phyloP scores from a whole-genome alignment of 2,888 invertebrate species.

The Trissoscelio sp. region DNA sequence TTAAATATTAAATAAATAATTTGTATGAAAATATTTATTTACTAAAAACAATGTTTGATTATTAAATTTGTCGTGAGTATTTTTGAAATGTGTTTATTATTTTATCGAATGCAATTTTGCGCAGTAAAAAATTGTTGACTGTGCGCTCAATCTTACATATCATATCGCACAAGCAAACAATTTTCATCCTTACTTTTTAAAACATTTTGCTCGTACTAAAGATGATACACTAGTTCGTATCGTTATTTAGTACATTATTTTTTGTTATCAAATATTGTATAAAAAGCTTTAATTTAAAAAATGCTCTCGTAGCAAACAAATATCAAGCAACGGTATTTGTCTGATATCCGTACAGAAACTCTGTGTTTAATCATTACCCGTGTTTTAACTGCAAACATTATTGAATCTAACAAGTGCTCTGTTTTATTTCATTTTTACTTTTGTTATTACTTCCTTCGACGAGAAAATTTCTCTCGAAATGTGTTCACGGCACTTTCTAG shows the following conservation, averaged over 20 bases:
- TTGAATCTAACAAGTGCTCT: constrained; percentile 9
- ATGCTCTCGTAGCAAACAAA: not conserved
- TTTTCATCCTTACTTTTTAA: no score
- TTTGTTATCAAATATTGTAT: not conserved
- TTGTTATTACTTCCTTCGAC: constrained; percentile 9
- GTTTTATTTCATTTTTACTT: constrained; percentile 12
- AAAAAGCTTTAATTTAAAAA: constrained; percentile 2
- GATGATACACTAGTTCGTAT: no score
- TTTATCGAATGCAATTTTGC: no score
- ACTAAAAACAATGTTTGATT: no score
- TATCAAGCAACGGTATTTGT: not conserved
- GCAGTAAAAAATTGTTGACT: no score
- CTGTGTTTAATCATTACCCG: constrained; percentile 8
- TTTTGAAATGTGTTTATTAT: no score
- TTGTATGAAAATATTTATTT: no score
- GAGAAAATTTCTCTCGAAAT: constrained; percentile 10
- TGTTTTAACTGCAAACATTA: constrained; percentile 19
- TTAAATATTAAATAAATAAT: no score
- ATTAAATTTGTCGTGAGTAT: no score
- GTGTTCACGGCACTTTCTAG: constrained; percentile 9
- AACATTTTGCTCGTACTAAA: no score
- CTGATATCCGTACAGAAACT: not conserved
- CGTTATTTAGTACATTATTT: not conserved
- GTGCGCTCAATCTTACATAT: no score
- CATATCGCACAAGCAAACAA: no score